Conservation (phyloP, 2,797 vertebrate species). For the Lepilemur ruficaudatus region DNA sequence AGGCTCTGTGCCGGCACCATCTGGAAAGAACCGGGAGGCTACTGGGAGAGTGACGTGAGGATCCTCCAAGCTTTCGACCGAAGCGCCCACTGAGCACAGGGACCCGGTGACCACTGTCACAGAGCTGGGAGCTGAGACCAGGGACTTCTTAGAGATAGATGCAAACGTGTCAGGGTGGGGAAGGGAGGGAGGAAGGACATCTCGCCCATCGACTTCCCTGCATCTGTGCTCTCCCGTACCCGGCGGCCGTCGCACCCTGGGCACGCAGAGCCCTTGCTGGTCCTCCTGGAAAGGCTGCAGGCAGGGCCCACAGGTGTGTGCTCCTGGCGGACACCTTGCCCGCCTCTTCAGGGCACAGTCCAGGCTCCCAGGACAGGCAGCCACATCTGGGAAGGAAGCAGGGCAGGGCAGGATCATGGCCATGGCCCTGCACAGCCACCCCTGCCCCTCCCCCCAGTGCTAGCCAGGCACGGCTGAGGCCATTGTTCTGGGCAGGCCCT, state of each 20-base stretch:
- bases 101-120: not conserved
- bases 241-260: slow-evolving; percentile 33
- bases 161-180: rapidly evolving
- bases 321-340: slow-evolving; percentile 87
- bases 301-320: slow-evolving; percentile 89
- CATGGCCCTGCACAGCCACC: not conserved
- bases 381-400: slow-evolving; percentile 66
- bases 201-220: not conserved
- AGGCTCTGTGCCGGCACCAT: not conserved
- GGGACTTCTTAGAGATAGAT: not conserved
- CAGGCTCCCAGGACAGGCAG: slow-evolving; percentile 88
- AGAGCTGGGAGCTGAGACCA: not conserved
- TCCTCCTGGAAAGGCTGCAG: slow-evolving; percentile 88
- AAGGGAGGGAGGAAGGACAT: too few relatives aligned
- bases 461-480: not conserved
- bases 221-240: slow-evolving; percentile 80
- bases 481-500: slow-evolving; percentile 57
- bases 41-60: not conserved
- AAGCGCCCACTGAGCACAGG: not conserved
- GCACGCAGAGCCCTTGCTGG: slow-evolving; percentile 83
- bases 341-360: slow-evolving; percentile 90
- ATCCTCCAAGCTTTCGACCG: not conserved
- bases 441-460: not conserved
- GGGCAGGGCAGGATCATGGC: not conserved
- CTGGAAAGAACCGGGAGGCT: not conserved